These are phyloP conservation scores for Trichogramma dendrolimi DNA, from an alignment of 2,888 invertebrate genomes.

Conservation along the genomic window DNA sequence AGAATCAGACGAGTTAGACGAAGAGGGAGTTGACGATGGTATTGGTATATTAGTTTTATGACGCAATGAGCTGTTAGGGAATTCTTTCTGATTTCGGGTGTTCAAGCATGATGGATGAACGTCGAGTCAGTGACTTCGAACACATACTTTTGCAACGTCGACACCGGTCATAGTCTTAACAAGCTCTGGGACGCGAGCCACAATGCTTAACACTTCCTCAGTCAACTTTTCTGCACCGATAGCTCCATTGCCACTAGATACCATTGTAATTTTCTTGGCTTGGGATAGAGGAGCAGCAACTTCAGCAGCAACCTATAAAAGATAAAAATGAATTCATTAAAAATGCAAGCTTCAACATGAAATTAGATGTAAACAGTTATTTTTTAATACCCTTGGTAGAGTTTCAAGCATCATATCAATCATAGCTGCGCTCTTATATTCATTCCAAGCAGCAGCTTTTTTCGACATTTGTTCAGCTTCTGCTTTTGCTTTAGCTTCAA, in stretches of 20 bases:
- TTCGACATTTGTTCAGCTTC: conserved; percentile 96
- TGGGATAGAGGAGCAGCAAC: conserved; percentile 93
- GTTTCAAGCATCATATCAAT: conserved; percentile 95
- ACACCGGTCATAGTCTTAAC: conserved; percentile 92
- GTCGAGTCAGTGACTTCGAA: conserved; percentile 19
- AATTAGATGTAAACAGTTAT: background rate
- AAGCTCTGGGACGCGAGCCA: conserved; percentile 84
- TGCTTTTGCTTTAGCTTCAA: conserved; percentile 90
- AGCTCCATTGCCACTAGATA: conserved; percentile 85
- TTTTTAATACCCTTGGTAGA: conserved; percentile 75
- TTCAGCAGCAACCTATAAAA: conserved; percentile 83
- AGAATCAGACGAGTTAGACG: conserved; percentile 10
- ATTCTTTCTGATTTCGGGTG: no score
- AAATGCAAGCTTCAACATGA: background rate
- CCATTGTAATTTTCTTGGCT: conserved; percentile 94
- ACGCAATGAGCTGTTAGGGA: no score
- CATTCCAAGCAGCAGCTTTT: conserved; percentile 95
- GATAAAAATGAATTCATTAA: background rate
- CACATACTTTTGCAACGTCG: conserved; percentile 77
- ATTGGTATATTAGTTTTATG: no score
- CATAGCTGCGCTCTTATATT: conserved; percentile 93
- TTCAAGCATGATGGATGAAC: background rate
- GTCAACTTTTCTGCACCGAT: conserved; percentile 93
- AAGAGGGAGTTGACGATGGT: no score
- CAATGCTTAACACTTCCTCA: conserved; percentile 89